Base-by-base conservation (phyloP, 2,797 vertebrate species). In the Artibeus lituratus region DNA sequence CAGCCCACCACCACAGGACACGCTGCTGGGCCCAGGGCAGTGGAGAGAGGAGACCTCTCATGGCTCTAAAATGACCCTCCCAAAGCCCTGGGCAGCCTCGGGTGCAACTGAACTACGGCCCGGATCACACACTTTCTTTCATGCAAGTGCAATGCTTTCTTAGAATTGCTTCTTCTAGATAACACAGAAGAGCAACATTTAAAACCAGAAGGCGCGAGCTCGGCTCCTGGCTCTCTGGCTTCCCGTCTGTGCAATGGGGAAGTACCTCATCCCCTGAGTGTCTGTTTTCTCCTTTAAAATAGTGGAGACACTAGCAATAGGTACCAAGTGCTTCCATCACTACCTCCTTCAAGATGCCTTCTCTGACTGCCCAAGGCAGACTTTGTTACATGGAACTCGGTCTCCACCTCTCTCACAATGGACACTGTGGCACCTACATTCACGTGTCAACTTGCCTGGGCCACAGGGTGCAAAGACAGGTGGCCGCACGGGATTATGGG, bases 1-100 rank as follows among this genome's bases (percentile, higher is more conserved):
- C 24, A 0, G n/a, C 42, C 35, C 21, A 2, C n/a, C 0, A 2
- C 59, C 37, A 24, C 7, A 0, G 53, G 22, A 49, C 15, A 0
- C 1, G 12, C 44, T 29, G 18, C 8, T 4, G 32, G n/a, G 14
- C 42, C 7, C 0, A 0, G 6, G 57, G 5, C 57, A 3, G 11
- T 0, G 2, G 22, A 9, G 42, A 51, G 77, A n/a, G 10, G 77
- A n/a, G 10, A 59, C 35, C 35, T 24, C 7, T 35, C 9, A 0
- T 0, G 14, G 29, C 42, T 26, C 51, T 62, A 29, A 39, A 6
- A 2, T 12, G 69, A 70, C 76, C 70, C 29, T 44, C 74, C 6
- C 53, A 18, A 35, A 35, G 19, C 35, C 39, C 57, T 76, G 4
- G 77, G 35, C 51, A 55, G 67, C 87, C 35, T 29, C 10, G n/a